A percentile compares a stretch with the other conserved stretches of the same genome.
Conservation (phyloP, 1,140 invertebrate genomes). For the Zaprionus inermis region DNA sequence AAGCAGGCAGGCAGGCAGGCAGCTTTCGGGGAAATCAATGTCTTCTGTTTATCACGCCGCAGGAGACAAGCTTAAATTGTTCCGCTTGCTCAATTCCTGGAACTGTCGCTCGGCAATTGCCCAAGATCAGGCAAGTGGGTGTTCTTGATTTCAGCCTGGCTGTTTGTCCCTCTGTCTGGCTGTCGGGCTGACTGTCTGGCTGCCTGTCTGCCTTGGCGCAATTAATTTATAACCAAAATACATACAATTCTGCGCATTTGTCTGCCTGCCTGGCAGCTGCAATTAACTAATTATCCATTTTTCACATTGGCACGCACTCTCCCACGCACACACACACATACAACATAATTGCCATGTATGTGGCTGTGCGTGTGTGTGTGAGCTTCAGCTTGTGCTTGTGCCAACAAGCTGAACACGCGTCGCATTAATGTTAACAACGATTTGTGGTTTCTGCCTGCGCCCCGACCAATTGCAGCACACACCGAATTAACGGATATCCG, state of each 20-base stretch:
- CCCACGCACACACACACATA: slow-evolving; percentile 21
- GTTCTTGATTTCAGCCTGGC: slow-evolving; percentile 18
- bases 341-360: too few relatives aligned
- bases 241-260: slow-evolving; percentile 64
- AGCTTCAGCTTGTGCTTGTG: slow-evolving; percentile 26
- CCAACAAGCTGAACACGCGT: slow-evolving; percentile 72
- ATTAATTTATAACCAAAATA: slow-evolving; percentile 80
- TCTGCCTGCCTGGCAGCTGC: slow-evolving; percentile 44
- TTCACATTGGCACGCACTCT: slow-evolving; percentile 66
- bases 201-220: slow-evolving; percentile 34
- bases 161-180: not conserved
- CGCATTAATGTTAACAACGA: slow-evolving; percentile 74
- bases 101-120: not conserved
- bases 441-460: slow-evolving; percentile 32
- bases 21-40: not conserved
- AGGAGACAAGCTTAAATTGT: not conserved
- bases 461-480: slow-evolving; percentile 30
- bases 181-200: not conserved
- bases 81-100: not conserved
- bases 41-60: not conserved
- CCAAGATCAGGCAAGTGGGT: not conserved
- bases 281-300: slow-evolving; percentile 83
- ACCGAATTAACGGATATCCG: slow-evolving; percentile 54
- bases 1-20: not conserved
- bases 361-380: slow-evolving; percentile 25